phyloP scores from a whole-genome alignment of 2,888 invertebrate genomes.

The Spodoptera exigua region DNA sequence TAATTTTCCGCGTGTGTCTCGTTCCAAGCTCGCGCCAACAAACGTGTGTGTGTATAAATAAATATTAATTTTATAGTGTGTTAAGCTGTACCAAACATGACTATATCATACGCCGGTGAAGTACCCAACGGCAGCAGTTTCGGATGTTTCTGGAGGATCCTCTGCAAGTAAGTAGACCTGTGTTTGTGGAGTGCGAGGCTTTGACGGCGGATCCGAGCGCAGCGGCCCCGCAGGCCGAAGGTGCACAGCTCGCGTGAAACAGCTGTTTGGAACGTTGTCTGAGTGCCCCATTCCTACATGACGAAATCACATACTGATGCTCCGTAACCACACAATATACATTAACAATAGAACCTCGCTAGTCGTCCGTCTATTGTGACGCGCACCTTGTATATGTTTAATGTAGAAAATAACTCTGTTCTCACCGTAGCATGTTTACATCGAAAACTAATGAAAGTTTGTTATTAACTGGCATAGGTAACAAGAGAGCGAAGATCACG shows the following conservation, averaged over 20 bases:
- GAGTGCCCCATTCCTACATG: slow-evolving; percentile 63
- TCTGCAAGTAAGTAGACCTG: slow-evolving; percentile 92
- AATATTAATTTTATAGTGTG: slow-evolving; percentile 82
- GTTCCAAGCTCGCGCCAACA: slow-evolving; percentile 81
- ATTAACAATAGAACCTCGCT: slow-evolving; percentile 70
- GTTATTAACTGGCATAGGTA: slow-evolving; percentile 58
- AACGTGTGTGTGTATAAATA: slow-evolving; percentile 86
- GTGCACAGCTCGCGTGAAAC: slow-evolving; percentile 64
- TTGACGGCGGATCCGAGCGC: slow-evolving; percentile 58
- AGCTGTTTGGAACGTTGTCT: slow-evolving; percentile 74
- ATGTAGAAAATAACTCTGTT: slow-evolving; percentile 63
- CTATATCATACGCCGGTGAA: slow-evolving; percentile 96
- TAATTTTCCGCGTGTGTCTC: slow-evolving; percentile 86
- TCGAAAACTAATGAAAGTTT: slow-evolving; percentile 65
- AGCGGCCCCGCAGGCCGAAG: slow-evolving; percentile 47
- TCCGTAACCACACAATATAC: slow-evolving; percentile 64
- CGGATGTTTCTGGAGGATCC: slow-evolving; percentile 97
- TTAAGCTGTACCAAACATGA: slow-evolving; percentile 90
- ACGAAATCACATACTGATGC: slow-evolving; percentile 69
- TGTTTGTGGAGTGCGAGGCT: slow-evolving; percentile 60
- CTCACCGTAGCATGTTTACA: slow-evolving; percentile 57
- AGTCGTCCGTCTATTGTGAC: slow-evolving; percentile 67
- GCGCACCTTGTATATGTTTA: slow-evolving; percentile 58
- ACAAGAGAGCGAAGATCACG: slow-evolving; percentile 58
- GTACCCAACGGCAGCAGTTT: slow-evolving; percentile 97